Evolutionary conservation across 2,797 vertebrate species (phyloP), one percentile per base, ranked within the genome.

Genomic region (Tragopan temminckii): DNA sequence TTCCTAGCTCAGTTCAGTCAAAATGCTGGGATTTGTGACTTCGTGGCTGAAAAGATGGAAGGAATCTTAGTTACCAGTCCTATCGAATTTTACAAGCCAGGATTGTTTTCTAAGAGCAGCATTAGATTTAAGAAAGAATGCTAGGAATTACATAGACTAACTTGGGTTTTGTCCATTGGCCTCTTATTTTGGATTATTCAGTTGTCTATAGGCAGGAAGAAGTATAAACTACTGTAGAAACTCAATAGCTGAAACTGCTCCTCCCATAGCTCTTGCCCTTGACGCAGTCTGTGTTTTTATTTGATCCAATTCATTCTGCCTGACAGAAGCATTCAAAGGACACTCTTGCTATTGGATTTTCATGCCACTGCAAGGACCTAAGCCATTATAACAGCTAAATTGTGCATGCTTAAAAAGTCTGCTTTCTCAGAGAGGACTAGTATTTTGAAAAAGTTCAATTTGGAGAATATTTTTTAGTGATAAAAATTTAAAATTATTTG

Each of bases 121-220:
- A 83, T 69, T 63, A 80, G 24, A 36, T 88, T 93, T 85, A 66
- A 68, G 23, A 59, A 93, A 72, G 24, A 67, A 48, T 72, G 5
- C 14, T 55, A 40, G 5, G 21, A 71, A 71, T 80, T 64, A 57
- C 36, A 67, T 10, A 43, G 12, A 83, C 19, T 77, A 82, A 21
- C 21, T 68, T 67, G 11, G 14, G 5, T 48, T 85, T 93, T 88
- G 24, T 69, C 68, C 45, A 53, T n/a, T 82, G 88, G 36, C 55
- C 16, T 72, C 88, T 89, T 80, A 52, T 33, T 88, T 62, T 94
- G 75, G 59, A 50, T 93, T 89, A 90, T 71, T 88, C 68, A 61
- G 4, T 25, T 90, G 59, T 38, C 85, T 79, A 69, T 20, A 90
- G 50, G 35, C n/a, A 88, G 59, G 46, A 85, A 74, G 17, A 9